A percentile compares a stretch with the other conserved stretches of the same genome.
phyloP scores from a whole-genome alignment of 1,140 invertebrate genomes.

The Berghia stephanieae region DNA sequence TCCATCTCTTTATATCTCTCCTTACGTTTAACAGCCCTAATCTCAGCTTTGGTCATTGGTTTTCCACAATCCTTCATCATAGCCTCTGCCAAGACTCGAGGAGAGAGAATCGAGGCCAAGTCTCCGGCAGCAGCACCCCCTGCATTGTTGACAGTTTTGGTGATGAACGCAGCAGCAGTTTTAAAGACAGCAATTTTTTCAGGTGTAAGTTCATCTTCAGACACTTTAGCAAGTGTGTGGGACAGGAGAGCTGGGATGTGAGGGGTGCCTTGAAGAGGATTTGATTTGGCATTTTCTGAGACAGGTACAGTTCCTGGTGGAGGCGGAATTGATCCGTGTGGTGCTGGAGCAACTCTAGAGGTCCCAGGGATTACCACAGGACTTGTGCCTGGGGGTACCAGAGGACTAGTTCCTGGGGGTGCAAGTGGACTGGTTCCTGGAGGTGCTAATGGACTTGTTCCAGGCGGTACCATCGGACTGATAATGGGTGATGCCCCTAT shows the following conservation, averaged over 20 bases:
- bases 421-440: not conserved
- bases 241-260: conserved; percentile 31
- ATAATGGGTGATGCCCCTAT: conserved; percentile 21
- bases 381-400: conserved; percentile 16
- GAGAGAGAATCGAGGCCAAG: conserved; percentile 33
- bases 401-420: conserved; percentile 16
- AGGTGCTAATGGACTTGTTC: conserved; percentile 6
- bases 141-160: conserved; percentile 31
- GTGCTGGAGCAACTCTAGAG: conserved; percentile 18
- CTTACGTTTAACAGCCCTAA: conserved; percentile 20
- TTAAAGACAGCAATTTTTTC: conserved; percentile 34
- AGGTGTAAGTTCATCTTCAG: conserved; percentile 29
- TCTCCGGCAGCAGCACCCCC: conserved; percentile 23
- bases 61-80: conserved; percentile 34
- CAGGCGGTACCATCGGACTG: conserved; percentile 16
- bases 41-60: conserved; percentile 22
- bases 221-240: conserved; percentile 28
- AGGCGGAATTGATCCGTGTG: conserved; percentile 22
- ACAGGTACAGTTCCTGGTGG: conserved; percentile 34
- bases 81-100: conserved; percentile 31
- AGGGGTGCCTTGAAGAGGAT: conserved; percentile 4
- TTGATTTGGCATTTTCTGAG: not conserved
- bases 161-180: conserved; percentile 32
- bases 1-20: conserved; percentile 29
- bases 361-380: not conserved